Base-by-base conservation (phyloP, 2,888 invertebrate genomes). In the Aporophyla nigra region DNA sequence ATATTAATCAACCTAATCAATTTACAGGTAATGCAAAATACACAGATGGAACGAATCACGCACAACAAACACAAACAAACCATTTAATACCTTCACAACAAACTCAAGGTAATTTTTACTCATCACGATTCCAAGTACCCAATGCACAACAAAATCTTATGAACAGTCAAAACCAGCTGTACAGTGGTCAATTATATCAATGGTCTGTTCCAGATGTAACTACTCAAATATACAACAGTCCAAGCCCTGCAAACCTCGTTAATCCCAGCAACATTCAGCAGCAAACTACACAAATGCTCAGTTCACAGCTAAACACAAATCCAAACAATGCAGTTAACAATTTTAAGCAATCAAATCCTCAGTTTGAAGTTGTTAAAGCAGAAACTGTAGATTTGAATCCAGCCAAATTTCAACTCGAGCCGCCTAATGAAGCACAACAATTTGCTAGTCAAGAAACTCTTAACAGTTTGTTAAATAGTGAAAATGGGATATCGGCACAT, bases 101-200 rank as follows among this genome's bases (percentile, higher is more conserved):
- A 88, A 80, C 84, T 71, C 90, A 87, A 86, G 84, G 71, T 53
- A 85, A 91, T 80, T 86, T 88, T 73, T 89, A 89, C 75, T 90
- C 89, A 67, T 81, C 91, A 70, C 90, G 83, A 74, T 90, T 89
- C 63, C 91, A 92, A 88, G 87, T 78, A 70, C 86, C 88, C 21
- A 86, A 84, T 71, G 71, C 80, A 53, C 83, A 79, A 74, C 76
- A 77, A 53, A 89, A 86, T 53, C 82, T 88, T 73, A 79, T 88
- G 56, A 87, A 89, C 19, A 90, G 86, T 76, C 88, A 90, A 84
- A 92, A 92, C 63, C 91, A 93, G 82, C 87, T 96, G 86, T 96
- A 96, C 86, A 96, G 96, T 82, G 96, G 96, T 49, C 96, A 96
- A 86, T 87, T 96, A 71, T 96, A 96, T 83, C 93, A 96, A 87